Conservation (phyloP, 2,113 vertebrate genomes). For the Orcinus orca region DNA sequence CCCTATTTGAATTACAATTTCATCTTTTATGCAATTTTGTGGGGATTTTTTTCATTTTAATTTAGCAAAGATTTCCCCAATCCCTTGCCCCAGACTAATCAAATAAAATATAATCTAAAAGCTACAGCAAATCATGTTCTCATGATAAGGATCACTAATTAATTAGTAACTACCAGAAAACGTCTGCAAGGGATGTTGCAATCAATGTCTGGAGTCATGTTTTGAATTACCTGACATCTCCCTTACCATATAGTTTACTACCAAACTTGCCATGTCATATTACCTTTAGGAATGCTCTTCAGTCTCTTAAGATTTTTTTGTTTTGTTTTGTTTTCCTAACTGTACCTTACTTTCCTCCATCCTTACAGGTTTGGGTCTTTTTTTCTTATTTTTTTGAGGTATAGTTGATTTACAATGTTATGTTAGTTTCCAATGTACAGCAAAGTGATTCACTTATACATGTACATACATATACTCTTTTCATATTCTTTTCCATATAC, state of each 20-base stretch:
- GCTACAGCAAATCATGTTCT: not conserved
- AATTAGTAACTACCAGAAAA: not conserved
- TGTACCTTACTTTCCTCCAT: not conserved
- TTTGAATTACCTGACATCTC: not conserved
- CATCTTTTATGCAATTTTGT: not conserved
- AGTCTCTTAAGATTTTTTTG: not conserved
- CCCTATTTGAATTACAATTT: not conserved
- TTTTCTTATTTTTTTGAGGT: not conserved
- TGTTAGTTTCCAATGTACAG: not conserved
- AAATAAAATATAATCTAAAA: not conserved
- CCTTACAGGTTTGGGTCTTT: not conserved
- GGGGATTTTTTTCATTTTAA: not conserved
- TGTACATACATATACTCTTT: accelerated
- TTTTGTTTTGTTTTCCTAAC: not conserved
- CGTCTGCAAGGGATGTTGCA: not conserved
- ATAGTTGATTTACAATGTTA: not conserved
- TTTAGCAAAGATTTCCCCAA: not conserved
- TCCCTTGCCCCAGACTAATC: not conserved
- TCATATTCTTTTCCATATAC: not conserved
- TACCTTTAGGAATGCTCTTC: not conserved
- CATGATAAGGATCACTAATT: not conserved
- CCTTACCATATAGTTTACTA: not conserved
- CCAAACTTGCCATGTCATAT: not conserved
- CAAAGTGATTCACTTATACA: not conserved
- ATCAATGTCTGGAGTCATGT: not conserved